These are phyloP conservation scores for Dendrolimus kikuchii DNA, from an alignment of 1,140 invertebrate species.

Conservation along the genomic window DNA sequence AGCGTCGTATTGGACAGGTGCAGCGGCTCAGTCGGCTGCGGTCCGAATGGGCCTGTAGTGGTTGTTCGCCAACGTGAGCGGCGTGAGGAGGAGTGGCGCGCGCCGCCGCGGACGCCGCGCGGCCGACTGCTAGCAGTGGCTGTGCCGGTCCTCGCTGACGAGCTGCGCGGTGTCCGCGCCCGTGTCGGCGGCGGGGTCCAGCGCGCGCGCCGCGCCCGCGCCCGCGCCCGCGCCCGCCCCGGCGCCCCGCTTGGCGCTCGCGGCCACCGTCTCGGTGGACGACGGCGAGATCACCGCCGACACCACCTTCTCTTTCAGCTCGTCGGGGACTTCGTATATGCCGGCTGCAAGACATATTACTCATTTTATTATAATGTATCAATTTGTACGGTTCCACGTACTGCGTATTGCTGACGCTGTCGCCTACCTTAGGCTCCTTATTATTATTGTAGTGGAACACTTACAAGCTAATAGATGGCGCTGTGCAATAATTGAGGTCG, in stretches of 20 bases:
- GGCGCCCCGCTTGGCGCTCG: slow-evolving; percentile 15
- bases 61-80: slow-evolving; percentile 4
- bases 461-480: too few relatives aligned
- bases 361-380: not conserved
- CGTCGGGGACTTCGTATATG: slow-evolving; percentile 85
- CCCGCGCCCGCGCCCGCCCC: slow-evolving; percentile 40
- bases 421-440: too few relatives aligned
- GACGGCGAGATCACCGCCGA: slow-evolving; percentile 86
- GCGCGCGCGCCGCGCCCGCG: slow-evolving; percentile 63
- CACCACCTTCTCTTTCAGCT: slow-evolving; percentile 78
- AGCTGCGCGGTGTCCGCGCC: slow-evolving; percentile 93
- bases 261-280: slow-evolving; percentile 64
- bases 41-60: not conserved
- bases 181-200: slow-evolving; percentile 89
- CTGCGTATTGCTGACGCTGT: not conserved
- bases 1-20: too few relatives aligned
- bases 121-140: slow-evolving; percentile 49
- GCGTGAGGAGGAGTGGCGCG: slow-evolving; percentile 2
- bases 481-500: too few relatives aligned
- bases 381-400: not conserved
- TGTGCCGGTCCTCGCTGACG: slow-evolving; percentile 89
- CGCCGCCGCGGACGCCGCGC: slow-evolving; percentile 1
- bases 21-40: too few relatives aligned
- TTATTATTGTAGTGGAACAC: too few relatives aligned
- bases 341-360: slow-evolving; percentile 66